Evolutionary conservation across 2,888 invertebrate species (phyloP).

Genomic region (Chalcosyrphus nemorum): DNA sequence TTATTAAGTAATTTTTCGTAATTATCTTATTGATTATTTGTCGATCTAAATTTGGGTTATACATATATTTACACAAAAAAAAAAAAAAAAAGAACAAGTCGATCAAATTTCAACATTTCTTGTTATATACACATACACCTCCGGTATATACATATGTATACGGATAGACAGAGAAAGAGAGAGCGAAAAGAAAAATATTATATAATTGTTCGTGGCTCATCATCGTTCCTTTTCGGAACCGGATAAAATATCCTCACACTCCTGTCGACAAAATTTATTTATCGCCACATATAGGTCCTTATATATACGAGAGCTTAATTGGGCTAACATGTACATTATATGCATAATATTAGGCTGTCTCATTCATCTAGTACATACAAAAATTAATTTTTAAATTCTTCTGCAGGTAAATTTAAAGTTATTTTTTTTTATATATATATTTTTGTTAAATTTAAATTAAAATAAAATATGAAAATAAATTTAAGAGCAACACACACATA

Average conservation of each 20-base stretch:
- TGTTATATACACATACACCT: neutral
- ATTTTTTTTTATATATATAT: neutral
- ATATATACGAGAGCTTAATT: constrained; percentile 44
- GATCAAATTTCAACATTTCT: constrained; percentile 44
- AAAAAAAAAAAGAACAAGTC: constrained; percentile 27
- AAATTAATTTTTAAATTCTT: neutral
- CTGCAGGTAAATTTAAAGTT: neutral
- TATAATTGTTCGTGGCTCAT: constrained; percentile 50
- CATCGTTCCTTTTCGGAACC: constrained; percentile 29
- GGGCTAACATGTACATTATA: constrained; percentile 32
- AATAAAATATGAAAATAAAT: neutral
- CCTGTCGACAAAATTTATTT: constrained; percentile 26
- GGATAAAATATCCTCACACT: constrained; percentile 60
- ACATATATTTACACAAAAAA: constrained; percentile 1
- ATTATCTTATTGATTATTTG: constrained; percentile 46
- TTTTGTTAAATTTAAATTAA: neutral
- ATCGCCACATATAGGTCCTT: constrained; percentile 12
- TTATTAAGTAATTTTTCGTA: constrained; percentile 43
- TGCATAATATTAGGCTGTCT: neutral
- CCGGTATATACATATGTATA: neutral
- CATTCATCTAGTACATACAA: neutral
- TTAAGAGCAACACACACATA: neutral
- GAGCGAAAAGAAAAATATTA: constrained; percentile 49
- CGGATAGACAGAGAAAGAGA: constrained; percentile 2
- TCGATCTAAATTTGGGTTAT: constrained; percentile 60